Evolutionary conservation across 2,888 invertebrate species (phyloP).

Genomic region (Auanema freiburgensis): DNA sequence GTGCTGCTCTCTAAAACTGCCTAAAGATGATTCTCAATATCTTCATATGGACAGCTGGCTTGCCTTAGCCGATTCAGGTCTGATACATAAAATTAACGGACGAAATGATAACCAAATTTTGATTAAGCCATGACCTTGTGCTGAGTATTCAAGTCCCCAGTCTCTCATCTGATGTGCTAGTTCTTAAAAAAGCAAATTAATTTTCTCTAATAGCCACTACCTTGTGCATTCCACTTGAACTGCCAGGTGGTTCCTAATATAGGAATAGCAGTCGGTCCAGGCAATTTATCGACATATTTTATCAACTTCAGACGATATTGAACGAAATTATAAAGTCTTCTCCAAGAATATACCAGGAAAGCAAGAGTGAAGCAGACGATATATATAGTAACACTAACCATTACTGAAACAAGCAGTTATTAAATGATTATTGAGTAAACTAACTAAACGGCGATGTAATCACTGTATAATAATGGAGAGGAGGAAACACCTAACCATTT

Average conservation of each 20-base stretch:
- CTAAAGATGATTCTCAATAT: constrained; percentile 23
- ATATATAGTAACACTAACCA: too few relatives aligned
- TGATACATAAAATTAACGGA: background rate
- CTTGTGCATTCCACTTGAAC: constrained; percentile 41
- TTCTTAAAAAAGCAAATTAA: background rate
- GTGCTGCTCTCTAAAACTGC: constrained; percentile 59
- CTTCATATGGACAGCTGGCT: background rate
- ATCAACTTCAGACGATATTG: background rate
- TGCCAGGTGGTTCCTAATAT: constrained; percentile 51
- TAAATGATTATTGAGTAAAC: too few relatives aligned
- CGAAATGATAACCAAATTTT: constrained; percentile 3
- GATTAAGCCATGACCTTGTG: background rate
- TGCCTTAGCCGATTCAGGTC: background rate
- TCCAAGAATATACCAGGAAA: too few relatives aligned
- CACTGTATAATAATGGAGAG: too few relatives aligned
- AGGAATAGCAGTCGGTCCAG: constrained; percentile 53
- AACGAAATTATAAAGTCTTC: background rate
- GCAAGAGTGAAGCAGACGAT: too few relatives aligned
- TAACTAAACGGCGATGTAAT: too few relatives aligned
- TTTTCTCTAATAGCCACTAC: too few relatives aligned
- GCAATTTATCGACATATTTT: constrained; percentile 29
- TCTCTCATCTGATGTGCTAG: background rate
- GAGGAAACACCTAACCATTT: too few relatives aligned
- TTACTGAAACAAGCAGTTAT: too few relatives aligned
- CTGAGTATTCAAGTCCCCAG: background rate